These are phyloP conservation scores for Onychomys torridus DNA, from an alignment of 2,797 vertebrate genomes.

Conservation along the genomic window DNA sequence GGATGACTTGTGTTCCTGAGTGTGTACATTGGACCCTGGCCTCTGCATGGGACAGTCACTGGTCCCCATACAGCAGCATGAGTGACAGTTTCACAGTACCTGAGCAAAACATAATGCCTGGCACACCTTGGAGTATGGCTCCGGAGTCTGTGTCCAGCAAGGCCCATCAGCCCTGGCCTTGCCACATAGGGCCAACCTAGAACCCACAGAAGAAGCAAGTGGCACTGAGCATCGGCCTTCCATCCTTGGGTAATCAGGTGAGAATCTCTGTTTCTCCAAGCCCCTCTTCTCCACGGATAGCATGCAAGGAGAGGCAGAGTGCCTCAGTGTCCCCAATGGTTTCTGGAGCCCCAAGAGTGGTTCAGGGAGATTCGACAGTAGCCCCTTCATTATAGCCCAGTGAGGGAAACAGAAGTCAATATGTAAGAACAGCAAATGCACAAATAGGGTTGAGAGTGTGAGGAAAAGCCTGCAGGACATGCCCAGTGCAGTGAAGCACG, in stretches of 20 bases:
- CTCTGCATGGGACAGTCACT: accelerated
- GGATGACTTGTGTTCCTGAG: background rate
- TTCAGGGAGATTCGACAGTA: background rate
- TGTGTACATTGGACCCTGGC: background rate
- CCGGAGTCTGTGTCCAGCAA: background rate
- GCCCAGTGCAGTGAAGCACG: background rate
- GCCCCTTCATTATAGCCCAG: no score
- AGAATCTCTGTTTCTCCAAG: background rate
- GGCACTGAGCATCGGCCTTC: background rate
- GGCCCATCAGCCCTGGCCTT: background rate
- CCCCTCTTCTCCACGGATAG: background rate
- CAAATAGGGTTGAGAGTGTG: background rate
- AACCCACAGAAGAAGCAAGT: background rate
- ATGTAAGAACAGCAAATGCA: background rate
- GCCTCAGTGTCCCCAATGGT: background rate
- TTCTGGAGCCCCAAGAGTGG: background rate
- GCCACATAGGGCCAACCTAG: accelerated
- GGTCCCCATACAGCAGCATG: accelerated
- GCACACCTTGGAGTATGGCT: background rate
- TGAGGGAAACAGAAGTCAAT: background rate
- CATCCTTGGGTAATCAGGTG: no score
- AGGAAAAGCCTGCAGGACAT: accelerated
- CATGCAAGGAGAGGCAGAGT: background rate
- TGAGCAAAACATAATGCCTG: background rate
- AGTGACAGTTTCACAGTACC: no score